Conservation (phyloP, 53 echinoderm and acorn worm genomes). For the Henricia sp. region DNA sequence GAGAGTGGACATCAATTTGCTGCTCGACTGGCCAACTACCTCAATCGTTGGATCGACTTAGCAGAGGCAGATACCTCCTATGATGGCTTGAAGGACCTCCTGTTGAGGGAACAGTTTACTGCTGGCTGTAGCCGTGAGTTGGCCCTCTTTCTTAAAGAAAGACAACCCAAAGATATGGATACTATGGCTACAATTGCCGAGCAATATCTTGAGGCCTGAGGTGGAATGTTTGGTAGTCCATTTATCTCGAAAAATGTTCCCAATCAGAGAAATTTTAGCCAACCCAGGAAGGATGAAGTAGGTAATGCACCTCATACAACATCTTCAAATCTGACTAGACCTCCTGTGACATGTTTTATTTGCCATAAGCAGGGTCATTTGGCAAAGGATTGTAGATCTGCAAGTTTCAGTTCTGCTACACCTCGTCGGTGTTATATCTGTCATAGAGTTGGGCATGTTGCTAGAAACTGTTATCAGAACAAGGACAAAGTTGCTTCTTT, state of each 20-base stretch:
- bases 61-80: constrained; percentile 33
- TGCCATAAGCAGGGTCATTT: constrained; percentile 40
- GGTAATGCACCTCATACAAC: neutral
- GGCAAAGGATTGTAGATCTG: constrained; percentile 32
- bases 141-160: constrained; percentile 27
- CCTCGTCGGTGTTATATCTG: constrained; percentile 34
- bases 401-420: neutral
- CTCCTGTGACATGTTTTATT: constrained; percentile 23
- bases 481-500: constrained; percentile 20
- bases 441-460: constrained; percentile 22
- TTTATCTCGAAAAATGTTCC: neutral
- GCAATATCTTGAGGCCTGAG: constrained; percentile 38
- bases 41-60: constrained; percentile 38
- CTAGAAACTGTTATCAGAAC: constrained; percentile 30
- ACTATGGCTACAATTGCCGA: constrained; percentile 45
- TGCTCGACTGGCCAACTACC: constrained; percentile 21
- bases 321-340: neutral
- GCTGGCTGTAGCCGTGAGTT: constrained; percentile 18
- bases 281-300: neutral
- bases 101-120: constrained; percentile 25
- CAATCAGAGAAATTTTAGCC: constrained; percentile 2
- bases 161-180: constrained; percentile 21
- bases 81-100: constrained; percentile 20
- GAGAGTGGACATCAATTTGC: constrained; percentile 39
- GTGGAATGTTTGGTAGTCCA: constrained; percentile 34